Conservation (phyloP, 2,113 vertebrate species). For the Picathartes gymnocephalus region DNA sequence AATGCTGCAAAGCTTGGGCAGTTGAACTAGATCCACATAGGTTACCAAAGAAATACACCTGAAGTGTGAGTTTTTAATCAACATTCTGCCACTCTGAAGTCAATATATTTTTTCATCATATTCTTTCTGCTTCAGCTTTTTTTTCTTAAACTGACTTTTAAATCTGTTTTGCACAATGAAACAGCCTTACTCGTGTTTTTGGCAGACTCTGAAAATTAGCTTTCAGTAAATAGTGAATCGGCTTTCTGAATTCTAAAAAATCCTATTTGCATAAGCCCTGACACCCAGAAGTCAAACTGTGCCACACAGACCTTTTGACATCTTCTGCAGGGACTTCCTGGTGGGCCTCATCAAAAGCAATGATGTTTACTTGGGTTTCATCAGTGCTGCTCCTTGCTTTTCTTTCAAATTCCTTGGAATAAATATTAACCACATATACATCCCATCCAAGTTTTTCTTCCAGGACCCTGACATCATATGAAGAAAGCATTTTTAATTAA, state of each 20-base stretch:
- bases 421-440: slow-evolving; percentile 43
- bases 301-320: slow-evolving; percentile 63
- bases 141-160: neutral
- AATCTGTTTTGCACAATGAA: neutral
- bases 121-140: neutral
- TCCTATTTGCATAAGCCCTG: neutral
- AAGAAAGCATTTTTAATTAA: neutral
- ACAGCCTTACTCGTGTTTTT: neutral
- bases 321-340: slow-evolving; percentile 23
- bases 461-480: slow-evolving; percentile 59
- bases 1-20: neutral
- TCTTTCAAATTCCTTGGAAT: neutral
- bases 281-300: neutral
- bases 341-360: neutral
- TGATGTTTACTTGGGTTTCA: slow-evolving; percentile 52
- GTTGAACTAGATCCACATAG: neutral
- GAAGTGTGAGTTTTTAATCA: neutral
- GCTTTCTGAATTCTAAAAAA: neutral
- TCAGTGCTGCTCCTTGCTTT: neutral
- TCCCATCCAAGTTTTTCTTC: slow-evolving; percentile 58
- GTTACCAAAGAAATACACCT: neutral
- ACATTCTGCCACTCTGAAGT: neutral
- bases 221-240: neutral
- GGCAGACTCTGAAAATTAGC: neutral
- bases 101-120: neutral